phyloP scores from a whole-genome alignment of 2,888 invertebrate genomes.

The Nycteola revayana region DNA sequence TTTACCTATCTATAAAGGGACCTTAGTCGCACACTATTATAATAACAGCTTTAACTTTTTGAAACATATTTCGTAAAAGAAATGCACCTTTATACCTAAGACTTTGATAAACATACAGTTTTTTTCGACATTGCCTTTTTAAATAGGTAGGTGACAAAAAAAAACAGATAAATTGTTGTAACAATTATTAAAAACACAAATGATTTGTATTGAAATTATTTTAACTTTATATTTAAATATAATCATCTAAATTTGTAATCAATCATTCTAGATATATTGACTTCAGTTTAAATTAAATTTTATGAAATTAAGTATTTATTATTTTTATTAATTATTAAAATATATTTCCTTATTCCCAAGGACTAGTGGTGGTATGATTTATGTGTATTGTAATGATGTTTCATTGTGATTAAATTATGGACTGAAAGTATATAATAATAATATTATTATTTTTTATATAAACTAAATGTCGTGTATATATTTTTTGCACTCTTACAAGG shows the following conservation, averaged over 20 bases:
- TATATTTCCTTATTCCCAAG: slow-evolving; percentile 52
- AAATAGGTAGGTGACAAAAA: too few species aligned
- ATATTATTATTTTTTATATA: slow-evolving; percentile 8
- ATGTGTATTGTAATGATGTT: slow-evolving; percentile 36
- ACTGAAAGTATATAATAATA: slow-evolving; percentile 57
- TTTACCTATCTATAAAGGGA: too few species aligned
- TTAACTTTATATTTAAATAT: too few species aligned
- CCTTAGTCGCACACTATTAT: too few species aligned
- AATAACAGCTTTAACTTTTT: too few species aligned
- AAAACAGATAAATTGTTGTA: too few species aligned
- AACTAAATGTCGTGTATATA: slow-evolving; percentile 49
- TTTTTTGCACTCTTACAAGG: slow-evolving; percentile 53
- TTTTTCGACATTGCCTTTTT: too few species aligned
- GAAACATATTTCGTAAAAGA: too few species aligned
- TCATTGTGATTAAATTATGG: slow-evolving; percentile 65
- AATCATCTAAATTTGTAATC: slow-evolving; percentile 16
- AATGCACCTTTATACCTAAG: too few species aligned
- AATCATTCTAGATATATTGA: slow-evolving; percentile 4
- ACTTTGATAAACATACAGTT: too few species aligned
- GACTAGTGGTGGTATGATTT: slow-evolving; percentile 41
- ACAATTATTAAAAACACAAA: too few species aligned
- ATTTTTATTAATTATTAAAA: slow-evolving; percentile 17
- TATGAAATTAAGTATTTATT: slow-evolving; percentile 15
- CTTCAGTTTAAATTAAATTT: slow-evolving; percentile 17
- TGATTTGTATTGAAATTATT: too few species aligned